Conservation (phyloP, 2,113 vertebrate species). For the Callopanchax toddi region DNA sequence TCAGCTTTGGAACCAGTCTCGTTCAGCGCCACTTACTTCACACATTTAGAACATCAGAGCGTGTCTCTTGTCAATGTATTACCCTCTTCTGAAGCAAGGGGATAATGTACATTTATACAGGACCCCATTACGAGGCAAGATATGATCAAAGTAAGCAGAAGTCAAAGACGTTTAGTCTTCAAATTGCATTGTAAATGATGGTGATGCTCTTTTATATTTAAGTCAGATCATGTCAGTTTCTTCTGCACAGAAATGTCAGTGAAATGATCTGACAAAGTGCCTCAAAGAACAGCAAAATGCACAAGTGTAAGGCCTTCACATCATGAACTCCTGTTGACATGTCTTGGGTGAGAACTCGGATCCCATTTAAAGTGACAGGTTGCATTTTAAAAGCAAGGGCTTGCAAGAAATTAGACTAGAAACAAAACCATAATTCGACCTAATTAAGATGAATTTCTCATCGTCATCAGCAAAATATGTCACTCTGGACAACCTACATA, state of each 20-base stretch:
- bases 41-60: slow-evolving; percentile 64
- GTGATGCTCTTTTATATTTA: slow-evolving; percentile 18
- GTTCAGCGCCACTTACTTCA: slow-evolving; percentile 66
- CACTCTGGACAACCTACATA: too few species aligned
- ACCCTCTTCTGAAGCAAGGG: slow-evolving; percentile 32
- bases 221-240: slow-evolving; percentile 33
- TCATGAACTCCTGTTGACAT: slow-evolving; percentile 6
- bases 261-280: slow-evolving; percentile 25
- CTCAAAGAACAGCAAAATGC: slow-evolving; percentile 17
- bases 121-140: slow-evolving; percentile 38
- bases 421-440: too few species aligned
- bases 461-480: too few species aligned
- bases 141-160: slow-evolving; percentile 38
- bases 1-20: slow-evolving; percentile 66
- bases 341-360: not conserved
- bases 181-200: slow-evolving; percentile 25
- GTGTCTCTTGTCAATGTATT: slow-evolving; percentile 60
- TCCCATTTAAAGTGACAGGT: slow-evolving; percentile 4
- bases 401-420: slow-evolving; percentile 5
- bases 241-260: slow-evolving; percentile 20
- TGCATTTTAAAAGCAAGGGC: not conserved
- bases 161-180: slow-evolving; percentile 40
- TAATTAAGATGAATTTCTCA: too few species aligned
- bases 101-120: slow-evolving; percentile 47
- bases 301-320: slow-evolving; percentile 7